Evolutionary conservation across 2,888 invertebrate genomes (phyloP).

Genomic region (Oasisia sp.): DNA sequence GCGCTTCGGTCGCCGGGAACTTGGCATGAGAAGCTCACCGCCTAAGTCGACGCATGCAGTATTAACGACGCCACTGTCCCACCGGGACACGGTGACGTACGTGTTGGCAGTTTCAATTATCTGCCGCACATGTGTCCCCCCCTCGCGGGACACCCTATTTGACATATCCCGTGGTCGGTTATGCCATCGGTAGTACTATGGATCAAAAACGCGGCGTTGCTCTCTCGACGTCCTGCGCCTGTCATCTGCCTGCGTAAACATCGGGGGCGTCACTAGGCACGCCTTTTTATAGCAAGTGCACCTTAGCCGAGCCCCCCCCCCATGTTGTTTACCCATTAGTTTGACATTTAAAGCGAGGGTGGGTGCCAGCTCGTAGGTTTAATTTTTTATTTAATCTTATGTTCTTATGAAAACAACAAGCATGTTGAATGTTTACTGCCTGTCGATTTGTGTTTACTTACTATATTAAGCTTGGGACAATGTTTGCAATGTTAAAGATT

Average conservation of each 20-base stretch:
- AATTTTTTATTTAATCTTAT: too few relatives aligned
- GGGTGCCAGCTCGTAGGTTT: too few relatives aligned
- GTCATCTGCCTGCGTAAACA: neutral
- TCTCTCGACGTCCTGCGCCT: neutral
- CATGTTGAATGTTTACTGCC: too few relatives aligned
- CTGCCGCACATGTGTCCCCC: neutral
- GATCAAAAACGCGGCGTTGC: neutral
- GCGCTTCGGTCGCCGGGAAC: neutral
- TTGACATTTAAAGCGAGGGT: neutral
- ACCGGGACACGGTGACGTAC: neutral
- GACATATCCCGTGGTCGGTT: slow-evolving; percentile 4
- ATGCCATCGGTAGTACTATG: neutral
- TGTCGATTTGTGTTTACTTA: too few relatives aligned
- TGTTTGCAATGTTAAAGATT: too few relatives aligned
- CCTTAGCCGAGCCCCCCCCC: neutral
- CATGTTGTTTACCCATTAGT: neutral
- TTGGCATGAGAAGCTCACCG: neutral
- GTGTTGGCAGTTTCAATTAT: slow-evolving; percentile 11
- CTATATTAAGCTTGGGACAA: too few relatives aligned
- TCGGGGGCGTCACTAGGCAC: neutral
- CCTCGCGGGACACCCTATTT: neutral
- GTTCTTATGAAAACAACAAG: too few relatives aligned
- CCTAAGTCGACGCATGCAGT: neutral
- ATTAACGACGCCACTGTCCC: neutral
- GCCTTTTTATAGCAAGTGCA: neutral